A percentile compares a stretch with the other conserved stretches of the same genome.
Evolutionary conservation across 1,140 invertebrate species (phyloP).

Genomic region (Akabosia matsudoensis): DNA sequence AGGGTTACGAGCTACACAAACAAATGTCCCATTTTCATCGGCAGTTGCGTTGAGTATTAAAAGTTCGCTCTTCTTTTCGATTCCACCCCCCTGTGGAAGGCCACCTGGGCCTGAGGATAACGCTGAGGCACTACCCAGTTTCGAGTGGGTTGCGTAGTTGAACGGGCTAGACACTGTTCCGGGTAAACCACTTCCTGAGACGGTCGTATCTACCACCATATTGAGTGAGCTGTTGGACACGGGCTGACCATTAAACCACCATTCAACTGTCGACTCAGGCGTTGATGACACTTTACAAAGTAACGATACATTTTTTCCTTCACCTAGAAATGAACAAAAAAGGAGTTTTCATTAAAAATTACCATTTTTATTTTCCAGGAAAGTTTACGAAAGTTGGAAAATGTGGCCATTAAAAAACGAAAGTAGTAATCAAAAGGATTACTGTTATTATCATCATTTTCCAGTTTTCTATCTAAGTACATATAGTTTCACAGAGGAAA

Average conservation of each 20-base stretch:
- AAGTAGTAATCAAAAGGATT: slow-evolving; percentile 15
- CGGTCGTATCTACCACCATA: slow-evolving; percentile 50
- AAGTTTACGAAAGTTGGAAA: too few relatives aligned
- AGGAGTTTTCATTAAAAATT: not conserved
- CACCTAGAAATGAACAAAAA: slow-evolving; percentile 46
- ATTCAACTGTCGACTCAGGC: slow-evolving; percentile 71
- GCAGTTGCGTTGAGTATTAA: slow-evolving; percentile 69
- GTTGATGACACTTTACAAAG: slow-evolving; percentile 72
- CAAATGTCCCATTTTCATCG: slow-evolving; percentile 75
- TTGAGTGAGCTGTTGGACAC: slow-evolving; percentile 43
- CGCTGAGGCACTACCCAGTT: too few relatives aligned
- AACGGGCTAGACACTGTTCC: not conserved
- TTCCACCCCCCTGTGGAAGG: too few relatives aligned
- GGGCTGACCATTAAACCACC: slow-evolving; percentile 68
- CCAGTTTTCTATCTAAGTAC: not conserved
- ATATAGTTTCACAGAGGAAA: slow-evolving; percentile 9
- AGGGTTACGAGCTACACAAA: slow-evolving; percentile 75
- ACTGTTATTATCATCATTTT: slow-evolving; percentile 8
- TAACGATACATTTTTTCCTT: slow-evolving; percentile 74
- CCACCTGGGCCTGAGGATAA: too few relatives aligned
- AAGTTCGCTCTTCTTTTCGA: slow-evolving; percentile 70
- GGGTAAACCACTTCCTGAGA: not conserved
- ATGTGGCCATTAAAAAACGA: not conserved
- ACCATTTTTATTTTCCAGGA: not conserved
- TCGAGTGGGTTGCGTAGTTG: not conserved